Base-by-base conservation (phyloP, 2,113 vertebrate genomes). In the Misgurnus anguillicaudatus region DNA sequence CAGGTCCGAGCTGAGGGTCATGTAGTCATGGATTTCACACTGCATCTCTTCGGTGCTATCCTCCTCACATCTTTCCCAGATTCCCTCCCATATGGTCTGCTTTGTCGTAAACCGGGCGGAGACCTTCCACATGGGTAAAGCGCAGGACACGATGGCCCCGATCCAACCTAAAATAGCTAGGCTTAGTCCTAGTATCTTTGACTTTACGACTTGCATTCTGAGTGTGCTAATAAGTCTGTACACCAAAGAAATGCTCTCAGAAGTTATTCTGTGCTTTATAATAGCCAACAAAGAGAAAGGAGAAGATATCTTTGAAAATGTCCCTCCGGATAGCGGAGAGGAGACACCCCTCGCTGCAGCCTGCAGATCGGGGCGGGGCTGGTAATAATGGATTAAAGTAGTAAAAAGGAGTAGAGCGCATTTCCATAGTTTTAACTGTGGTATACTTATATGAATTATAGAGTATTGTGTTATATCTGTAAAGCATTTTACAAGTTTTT, bases 91-190 rank as follows among this genome's bases (percentile, higher is more conserved):
- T 77, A 86, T 93, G 75, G 75, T 93, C 90, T 97, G 95, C 0
- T 94, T 94, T 0, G 94, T 95, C 85, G 97, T 91, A 9, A 98
- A 84, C 90, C 5, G 97, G 36, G 96, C 95, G 0, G 96, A 89
- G 69, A 97, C 96, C 16, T 89, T 90, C 97, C 97, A 98, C 95
- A 94, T 96, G 80, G 97, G 97, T 84, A 98, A 51, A 0, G 89
- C 90, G 2, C 96, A 98, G 67, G 93, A 92, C 3, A 94, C 55
- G 53, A 96, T 92, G 82, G 89, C 88, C 67, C 87, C 89, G 68
- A 97, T 76, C 96, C 95, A 96, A 17, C 97, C 97, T 78, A 98
- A 63, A 64, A 93, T 83, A 0, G 93, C 92, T 72, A 98, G 88
- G 55, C 86, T 24, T 77, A 95, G 85, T 2, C 95, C 97, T 0